Conservation (phyloP, 1,140 invertebrate species). For the Bombus superbus region DNA sequence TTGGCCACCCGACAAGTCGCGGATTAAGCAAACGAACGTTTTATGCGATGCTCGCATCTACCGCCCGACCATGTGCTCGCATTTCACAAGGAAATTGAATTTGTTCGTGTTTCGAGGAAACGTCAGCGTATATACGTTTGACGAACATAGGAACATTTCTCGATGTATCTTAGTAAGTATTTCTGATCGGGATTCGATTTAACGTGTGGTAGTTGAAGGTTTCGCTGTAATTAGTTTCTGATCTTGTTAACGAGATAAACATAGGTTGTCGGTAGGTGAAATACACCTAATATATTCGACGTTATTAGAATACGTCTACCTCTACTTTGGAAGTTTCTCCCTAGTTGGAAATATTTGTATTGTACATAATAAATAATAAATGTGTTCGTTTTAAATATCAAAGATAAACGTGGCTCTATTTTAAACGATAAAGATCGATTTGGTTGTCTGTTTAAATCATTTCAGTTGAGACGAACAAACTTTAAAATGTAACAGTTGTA, state of each 20-base stretch:
- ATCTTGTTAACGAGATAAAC: neutral
- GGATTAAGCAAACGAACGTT: slow-evolving; percentile 50
- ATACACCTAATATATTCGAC: neutral
- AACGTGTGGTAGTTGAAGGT: neutral
- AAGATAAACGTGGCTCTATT: too few species aligned
- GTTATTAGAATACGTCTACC: too few species aligned
- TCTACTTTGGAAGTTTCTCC: too few species aligned
- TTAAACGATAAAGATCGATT: too few species aligned
- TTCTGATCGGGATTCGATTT: neutral
- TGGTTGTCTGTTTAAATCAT: too few species aligned
- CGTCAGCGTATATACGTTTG: neutral
- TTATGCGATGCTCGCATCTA: neutral
- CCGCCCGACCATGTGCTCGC: too few species aligned
- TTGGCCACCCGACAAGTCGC: slow-evolving; percentile 57
- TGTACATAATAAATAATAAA: too few species aligned
- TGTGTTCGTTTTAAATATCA: too few species aligned
- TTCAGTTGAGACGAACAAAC: too few species aligned
- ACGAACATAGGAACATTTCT: neutral
- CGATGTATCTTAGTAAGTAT: neutral
- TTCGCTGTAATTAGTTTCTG: neutral
- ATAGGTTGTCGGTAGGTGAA: neutral
- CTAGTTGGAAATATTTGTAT: too few species aligned
- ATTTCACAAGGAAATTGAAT: slow-evolving; percentile 5
- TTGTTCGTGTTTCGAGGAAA: neutral
- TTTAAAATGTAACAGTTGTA: too few species aligned